Conservation (phyloP, 2,797 vertebrate genomes). For the Danionella dracula region DNA sequence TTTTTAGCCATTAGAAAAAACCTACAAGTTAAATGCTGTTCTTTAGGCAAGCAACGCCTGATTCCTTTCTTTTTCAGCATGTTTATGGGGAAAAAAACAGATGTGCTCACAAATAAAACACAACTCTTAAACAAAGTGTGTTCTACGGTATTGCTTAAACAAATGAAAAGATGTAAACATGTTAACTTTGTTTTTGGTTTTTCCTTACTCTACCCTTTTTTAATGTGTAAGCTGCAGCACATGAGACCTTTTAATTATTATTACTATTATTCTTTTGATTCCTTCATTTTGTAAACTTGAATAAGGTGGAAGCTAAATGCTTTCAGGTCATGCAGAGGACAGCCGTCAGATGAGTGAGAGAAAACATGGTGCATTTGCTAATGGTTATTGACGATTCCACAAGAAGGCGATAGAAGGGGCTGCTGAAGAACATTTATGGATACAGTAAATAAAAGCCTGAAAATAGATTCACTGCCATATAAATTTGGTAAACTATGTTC, state of each 20-base stretch:
- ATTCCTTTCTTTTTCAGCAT: constrained; percentile 68
- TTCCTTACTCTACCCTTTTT: constrained; percentile 1
- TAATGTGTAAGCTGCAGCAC: constrained; percentile 65
- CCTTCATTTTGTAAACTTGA: constrained; percentile 34
- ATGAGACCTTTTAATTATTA: constrained; percentile 70
- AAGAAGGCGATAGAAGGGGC: neutral
- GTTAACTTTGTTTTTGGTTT: constrained; percentile 44
- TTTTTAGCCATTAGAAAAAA: too few species aligned
- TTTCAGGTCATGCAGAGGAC: constrained; percentile 52
- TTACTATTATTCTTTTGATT: constrained; percentile 58
- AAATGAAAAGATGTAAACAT: constrained; percentile 73
- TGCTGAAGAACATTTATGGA: constrained; percentile 1
- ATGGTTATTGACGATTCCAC: constrained; percentile 28
- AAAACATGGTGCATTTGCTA: constrained; percentile 23
- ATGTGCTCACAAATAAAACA: constrained; percentile 63
- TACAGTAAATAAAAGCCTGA: constrained; percentile 56
- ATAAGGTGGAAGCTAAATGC: constrained; percentile 46
- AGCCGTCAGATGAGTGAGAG: constrained; percentile 20
- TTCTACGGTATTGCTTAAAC: constrained; percentile 65
- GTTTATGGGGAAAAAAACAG: constrained; percentile 73
- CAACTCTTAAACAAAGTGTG: constrained; percentile 65
- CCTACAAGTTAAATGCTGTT: constrained; percentile 72
- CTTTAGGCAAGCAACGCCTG: constrained; percentile 71
- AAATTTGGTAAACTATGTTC: too few species aligned
- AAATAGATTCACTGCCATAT: constrained; percentile 63